Evolutionary conservation across 2,113 vertebrate species (phyloP).

Genomic region (Mungos mungo): DNA sequence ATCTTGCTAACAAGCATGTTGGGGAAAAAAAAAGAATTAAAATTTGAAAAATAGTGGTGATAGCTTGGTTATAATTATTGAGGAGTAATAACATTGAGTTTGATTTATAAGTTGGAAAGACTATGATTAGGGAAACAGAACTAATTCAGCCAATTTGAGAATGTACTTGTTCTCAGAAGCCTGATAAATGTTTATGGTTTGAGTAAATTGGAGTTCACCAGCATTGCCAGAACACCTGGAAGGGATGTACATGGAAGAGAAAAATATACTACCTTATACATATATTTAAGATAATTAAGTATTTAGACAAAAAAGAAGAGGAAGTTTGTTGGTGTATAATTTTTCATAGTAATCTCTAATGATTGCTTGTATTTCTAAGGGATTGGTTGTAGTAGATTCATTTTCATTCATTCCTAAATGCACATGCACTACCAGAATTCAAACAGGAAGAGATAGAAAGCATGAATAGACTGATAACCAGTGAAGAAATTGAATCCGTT

Average conservation of each 20-base stretch:
- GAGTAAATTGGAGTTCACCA: background rate
- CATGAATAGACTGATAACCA: no score
- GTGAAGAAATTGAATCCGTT: no score
- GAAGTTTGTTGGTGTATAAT: background rate
- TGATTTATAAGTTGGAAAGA: background rate
- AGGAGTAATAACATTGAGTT: background rate
- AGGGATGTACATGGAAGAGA: background rate
- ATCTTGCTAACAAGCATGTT: background rate
- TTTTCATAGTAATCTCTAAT: no score
- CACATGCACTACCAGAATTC: no score
- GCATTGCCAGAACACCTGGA: background rate
- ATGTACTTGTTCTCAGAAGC: background rate
- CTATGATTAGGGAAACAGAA: background rate
- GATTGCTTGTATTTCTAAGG: no score
- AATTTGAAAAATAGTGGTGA: background rate
- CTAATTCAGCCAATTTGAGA: background rate
- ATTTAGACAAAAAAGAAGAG: background rate
- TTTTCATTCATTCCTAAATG: no score
- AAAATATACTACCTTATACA: background rate
- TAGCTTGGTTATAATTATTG: background rate
- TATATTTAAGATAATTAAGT: background rate
- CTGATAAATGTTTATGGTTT: background rate
- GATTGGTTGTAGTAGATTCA: no score
- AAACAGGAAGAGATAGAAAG: no score
- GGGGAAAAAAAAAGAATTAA: background rate